Base-by-base conservation (phyloP, 1,140 invertebrate genomes). In the Nephotettix cincticeps region DNA sequence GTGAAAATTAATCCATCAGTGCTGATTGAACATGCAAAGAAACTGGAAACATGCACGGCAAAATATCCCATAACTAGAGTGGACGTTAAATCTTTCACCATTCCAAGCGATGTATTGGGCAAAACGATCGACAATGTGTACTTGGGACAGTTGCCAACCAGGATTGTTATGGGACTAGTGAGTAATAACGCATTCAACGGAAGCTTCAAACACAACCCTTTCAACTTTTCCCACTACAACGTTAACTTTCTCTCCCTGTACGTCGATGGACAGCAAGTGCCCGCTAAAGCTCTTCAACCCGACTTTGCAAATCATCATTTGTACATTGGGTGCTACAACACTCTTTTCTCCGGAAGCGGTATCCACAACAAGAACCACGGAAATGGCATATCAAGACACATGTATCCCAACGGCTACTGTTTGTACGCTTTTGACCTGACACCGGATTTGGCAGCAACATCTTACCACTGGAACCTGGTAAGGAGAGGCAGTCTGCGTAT, bases 121-220 rank as follows among this genome's bases (percentile, higher is more conserved):
- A 78, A 81, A 75, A 78, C 76, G 0, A 27, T 80, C 23, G 77
- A 78, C 64, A 81, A 82, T 70, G 72, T 80, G 3, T 77, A 78
- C 65, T 54, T 81, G 6, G 79, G 78, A 9, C 78, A 80, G 74
- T 58, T 82, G 66, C 79, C 80, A n/a, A n/a, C n/a, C n/a, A n/a
- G 1, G 79, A 80, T 81, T 56, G 78, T 81, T 70, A 40, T 81
- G 21, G 78, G 78, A 27, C 80, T 84, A 74, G 77, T 81, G n/a
- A 61, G 76, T 51, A 80, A 81, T 74, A 68, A 71, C 68, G 77
- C 78, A 4, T 83, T 80, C 68, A 82, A 82, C 69, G 80, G 81
- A 25, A 73, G 73, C 71, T 69, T 69, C 28, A 72, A 19, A 19
- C 56, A 72, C 25, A 83, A 82, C 70, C 80, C 81, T 0, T 81